These are phyloP conservation scores for Paratilapia polleni DNA, from an alignment of 2,113 vertebrate species.

Conservation along the genomic window DNA sequence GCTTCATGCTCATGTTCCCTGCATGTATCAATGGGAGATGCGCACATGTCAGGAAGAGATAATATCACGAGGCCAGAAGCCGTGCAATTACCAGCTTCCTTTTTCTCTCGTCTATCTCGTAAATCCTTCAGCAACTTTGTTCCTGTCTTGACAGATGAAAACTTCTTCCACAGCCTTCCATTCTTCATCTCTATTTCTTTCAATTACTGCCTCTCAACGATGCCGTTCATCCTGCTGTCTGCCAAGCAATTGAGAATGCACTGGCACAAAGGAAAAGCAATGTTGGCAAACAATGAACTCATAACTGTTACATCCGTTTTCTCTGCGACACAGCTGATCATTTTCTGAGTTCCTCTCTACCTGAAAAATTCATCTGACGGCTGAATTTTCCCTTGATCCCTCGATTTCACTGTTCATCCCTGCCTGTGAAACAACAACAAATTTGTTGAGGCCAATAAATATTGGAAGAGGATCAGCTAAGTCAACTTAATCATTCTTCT, in stretches of 20 bases:
- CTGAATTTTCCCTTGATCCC: slow-evolving; percentile 5
- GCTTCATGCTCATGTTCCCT: slow-evolving; percentile 49
- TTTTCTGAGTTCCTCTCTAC: slow-evolving; percentile 1
- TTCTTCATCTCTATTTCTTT: slow-evolving; percentile 46
- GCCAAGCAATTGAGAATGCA: slow-evolving; percentile 47
- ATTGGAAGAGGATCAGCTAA: slow-evolving; percentile 32
- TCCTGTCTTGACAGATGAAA: slow-evolving; percentile 42
- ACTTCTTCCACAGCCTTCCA: slow-evolving; percentile 30
- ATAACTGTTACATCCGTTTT: slow-evolving; percentile 30
- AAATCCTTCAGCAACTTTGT: slow-evolving; percentile 60
- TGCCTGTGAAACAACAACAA: slow-evolving; percentile 4
- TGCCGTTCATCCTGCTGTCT: slow-evolving; percentile 43
- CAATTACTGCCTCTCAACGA: slow-evolving; percentile 49
- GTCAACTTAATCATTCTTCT: background rate
- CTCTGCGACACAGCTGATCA: slow-evolving; percentile 15
- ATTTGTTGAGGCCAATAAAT: slow-evolving; percentile 8
- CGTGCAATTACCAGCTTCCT: slow-evolving; percentile 67
- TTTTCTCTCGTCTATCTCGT: slow-evolving; percentile 39
- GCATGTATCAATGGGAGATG: slow-evolving; percentile 50
- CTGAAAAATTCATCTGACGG: slow-evolving; percentile 17
- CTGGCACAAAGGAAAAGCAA: slow-evolving; percentile 45
- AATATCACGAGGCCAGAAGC: slow-evolving; percentile 56
- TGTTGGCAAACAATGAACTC: slow-evolving; percentile 51
- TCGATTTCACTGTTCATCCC: slow-evolving; percentile 2
- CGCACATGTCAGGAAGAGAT: slow-evolving; percentile 61